Evolutionary conservation across 2,797 vertebrate species (phyloP).

Genomic region (Etheostoma perlongum): DNA sequence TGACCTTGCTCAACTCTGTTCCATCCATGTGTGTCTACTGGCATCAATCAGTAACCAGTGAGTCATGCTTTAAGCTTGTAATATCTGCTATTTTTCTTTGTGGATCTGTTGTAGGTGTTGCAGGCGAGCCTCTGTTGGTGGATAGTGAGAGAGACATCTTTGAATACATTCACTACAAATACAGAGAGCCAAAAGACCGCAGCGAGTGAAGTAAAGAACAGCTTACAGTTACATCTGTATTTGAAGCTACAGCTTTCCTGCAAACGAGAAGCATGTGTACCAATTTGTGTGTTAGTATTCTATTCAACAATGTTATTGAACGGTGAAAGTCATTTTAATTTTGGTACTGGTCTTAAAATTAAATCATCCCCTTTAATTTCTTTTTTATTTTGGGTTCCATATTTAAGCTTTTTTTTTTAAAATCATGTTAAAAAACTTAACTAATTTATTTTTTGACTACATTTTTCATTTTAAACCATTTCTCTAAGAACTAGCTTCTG

Average conservation of each 20-base stretch:
- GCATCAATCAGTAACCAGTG: slow-evolving; percentile 3
- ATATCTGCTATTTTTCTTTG: slow-evolving; percentile 19
- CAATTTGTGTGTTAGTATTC: slow-evolving; percentile 11
- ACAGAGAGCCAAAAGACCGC: slow-evolving; percentile 94
- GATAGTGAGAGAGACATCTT: slow-evolving; percentile 96
- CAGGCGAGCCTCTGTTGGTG: slow-evolving; percentile 94
- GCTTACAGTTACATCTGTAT: slow-evolving; percentile 1
- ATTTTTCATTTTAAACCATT: not conserved
- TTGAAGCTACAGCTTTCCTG: slow-evolving; percentile 16
- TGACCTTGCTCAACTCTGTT: not conserved
- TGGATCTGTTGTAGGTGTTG: slow-evolving; percentile 86
- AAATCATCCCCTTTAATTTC: not conserved
- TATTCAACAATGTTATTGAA: slow-evolving; percentile 4
- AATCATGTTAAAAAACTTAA: slow-evolving; percentile 19
- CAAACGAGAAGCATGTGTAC: slow-evolving; percentile 21
- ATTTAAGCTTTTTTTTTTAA: slow-evolving; percentile 20
- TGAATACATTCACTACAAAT: slow-evolving; percentile 97
- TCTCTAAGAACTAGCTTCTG: not conserved
- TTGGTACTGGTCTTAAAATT: slow-evolving; percentile 1
- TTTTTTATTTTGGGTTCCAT: not conserved
- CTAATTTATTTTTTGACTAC: too few species aligned
- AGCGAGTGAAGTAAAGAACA: slow-evolving; percentile 86
- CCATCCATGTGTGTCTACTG: not conserved
- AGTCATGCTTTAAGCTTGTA: slow-evolving; percentile 18
- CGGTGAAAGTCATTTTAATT: slow-evolving; percentile 31